Evolutionary conservation across 2,113 vertebrate species (phyloP).

Genomic region (Lasiurus cinereus): DNA sequence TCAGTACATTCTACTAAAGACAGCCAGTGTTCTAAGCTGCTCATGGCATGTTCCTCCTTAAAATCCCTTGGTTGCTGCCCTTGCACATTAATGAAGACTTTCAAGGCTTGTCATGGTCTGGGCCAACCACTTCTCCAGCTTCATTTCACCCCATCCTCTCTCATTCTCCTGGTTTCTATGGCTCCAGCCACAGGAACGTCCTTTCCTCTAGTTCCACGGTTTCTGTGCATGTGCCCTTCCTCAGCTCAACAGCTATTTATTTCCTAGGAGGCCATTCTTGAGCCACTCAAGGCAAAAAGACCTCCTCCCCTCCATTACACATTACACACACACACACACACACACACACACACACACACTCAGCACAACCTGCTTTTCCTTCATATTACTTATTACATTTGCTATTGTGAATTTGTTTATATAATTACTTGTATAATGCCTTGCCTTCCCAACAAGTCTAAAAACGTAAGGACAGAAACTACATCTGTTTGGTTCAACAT

Average conservation of each 20-base stretch:
- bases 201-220: neutral
- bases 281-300: neutral
- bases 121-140: neutral
- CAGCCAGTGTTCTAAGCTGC: neutral
- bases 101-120: neutral
- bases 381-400: neutral
- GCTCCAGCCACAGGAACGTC: neutral
- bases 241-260: neutral
- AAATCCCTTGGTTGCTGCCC: neutral
- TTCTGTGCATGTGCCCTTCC: neutral
- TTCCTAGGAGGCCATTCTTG: neutral
- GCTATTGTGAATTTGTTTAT: neutral
- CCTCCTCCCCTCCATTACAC: neutral
- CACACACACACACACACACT: neutral
- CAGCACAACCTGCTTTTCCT: neutral
- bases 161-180: neutral
- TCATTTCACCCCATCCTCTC: neutral
- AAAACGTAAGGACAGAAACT: neutral
- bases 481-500: neutral
- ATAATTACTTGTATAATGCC: neutral
- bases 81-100: neutral
- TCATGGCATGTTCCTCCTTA: neutral
- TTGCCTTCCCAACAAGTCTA: slow-evolving; percentile 12
- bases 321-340: neutral
- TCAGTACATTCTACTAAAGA: neutral